Evolutionary conservation across 2,888 invertebrate genomes (phyloP).

Genomic region (Monoplex corrugatus): DNA sequence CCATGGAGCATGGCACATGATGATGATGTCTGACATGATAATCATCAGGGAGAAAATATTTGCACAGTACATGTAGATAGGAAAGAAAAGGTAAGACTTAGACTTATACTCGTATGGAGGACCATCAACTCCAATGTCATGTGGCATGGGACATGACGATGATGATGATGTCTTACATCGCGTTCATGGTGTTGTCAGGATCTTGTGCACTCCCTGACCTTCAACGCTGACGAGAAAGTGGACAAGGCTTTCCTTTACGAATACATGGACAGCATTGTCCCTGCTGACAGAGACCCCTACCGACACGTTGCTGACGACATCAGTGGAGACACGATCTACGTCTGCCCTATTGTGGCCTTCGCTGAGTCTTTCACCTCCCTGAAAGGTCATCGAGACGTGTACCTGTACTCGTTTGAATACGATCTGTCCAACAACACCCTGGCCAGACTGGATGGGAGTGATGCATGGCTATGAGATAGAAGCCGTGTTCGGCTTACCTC

Average conservation of each 20-base stretch:
- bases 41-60: too few relatives aligned
- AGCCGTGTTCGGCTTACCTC: conserved; percentile 74
- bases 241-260: conserved; percentile 60
- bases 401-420: conserved; percentile 69
- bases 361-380: conserved; percentile 87
- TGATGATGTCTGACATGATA: too few relatives aligned
- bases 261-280: conserved; percentile 61
- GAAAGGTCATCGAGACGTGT: conserved; percentile 51
- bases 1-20: too few relatives aligned
- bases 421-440: conserved; percentile 65
- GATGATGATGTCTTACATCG: too few relatives aligned
- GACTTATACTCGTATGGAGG: too few relatives aligned
- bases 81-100: too few relatives aligned
- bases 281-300: conserved; percentile 86
- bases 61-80: too few relatives aligned
- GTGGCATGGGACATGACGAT: too few relatives aligned
- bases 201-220: too few relatives aligned
- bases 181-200: too few relatives aligned
- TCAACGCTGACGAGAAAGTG: conserved; percentile 25
- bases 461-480: conserved; percentile 78
- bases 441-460: conserved; percentile 76
- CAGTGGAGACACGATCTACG: conserved; percentile 96
- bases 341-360: conserved; percentile 94
- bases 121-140: too few relatives aligned
- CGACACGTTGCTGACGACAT: conserved; percentile 95